Evolutionary conservation across 2,888 invertebrate species (phyloP), one percentile per base, ranked within the genome.

Genomic region (Artemia sinica): DNA sequence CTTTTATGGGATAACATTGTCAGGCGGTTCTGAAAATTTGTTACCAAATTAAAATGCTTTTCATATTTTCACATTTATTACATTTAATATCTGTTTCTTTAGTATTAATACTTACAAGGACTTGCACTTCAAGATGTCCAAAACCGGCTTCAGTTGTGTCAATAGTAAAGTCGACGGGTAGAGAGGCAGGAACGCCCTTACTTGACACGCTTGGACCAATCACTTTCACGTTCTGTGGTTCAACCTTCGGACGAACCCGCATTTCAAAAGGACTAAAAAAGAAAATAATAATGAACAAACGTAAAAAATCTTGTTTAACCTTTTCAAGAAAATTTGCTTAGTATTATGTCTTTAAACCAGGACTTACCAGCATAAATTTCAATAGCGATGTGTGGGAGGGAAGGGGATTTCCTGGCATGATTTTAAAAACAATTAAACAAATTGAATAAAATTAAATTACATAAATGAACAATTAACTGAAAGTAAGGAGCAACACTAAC

Each of bases 131-230:
- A 52, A 89, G 81, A 74, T 87, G 85, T 9, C 86, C 85, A 75
- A 83, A 83, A 7, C 90, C 89, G 50, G 89, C 89, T 72, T 86
- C 84, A 41, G 84, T 84, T 0, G 89, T 85, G 76, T 91, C 89
- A 66, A 91, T 85, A 72, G 85, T 84, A 75, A 91, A 86, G 72
- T 88, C 86, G 5, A 87, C 85, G 50, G 87, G 87, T 72, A 87
- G 81, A 13, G 88, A 88, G 41, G 89, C 89, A 1, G 88, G 86
- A 41, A 87, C 83, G 69, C 83, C 81, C 73, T 84, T 84, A 66
- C 83, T 83, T 8, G 84, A 81, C 2, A 86, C 83, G 11, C 85
- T 85, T 58, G 86, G 85, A 9, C 88, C 88, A 71, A 82, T 82
- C 5, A 90, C 81, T 74, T 84, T 83, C 0, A 90, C 87, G 74